These are phyloP conservation scores for Cepaea hortensis DNA, from an alignment of 2,888 invertebrate species.

Conservation along the genomic window DNA sequence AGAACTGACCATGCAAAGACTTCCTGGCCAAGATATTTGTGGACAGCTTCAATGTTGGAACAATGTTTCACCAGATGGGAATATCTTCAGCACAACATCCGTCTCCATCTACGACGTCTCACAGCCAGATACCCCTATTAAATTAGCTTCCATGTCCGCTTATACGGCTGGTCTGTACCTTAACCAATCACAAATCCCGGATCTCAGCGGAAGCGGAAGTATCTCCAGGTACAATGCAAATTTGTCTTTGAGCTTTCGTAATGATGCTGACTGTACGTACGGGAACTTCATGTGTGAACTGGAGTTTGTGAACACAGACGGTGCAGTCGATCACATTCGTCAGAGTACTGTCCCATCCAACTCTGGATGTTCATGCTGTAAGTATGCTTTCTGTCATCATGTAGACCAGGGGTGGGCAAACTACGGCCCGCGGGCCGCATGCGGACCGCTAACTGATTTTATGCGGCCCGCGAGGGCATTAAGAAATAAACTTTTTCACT, in stretches of 20 bases:
- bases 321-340: background rate
- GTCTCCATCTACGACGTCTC: slow-evolving; percentile 2
- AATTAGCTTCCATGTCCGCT: background rate
- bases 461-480: no score
- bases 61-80: background rate
- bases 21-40: background rate
- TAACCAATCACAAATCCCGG: background rate
- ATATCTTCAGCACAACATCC: background rate
- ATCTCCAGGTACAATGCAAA: slow-evolving; percentile 21
- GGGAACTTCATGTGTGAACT: slow-evolving; percentile 23
- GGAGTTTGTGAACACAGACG: background rate
- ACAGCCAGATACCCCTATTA: background rate
- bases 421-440: no score
- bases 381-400: background rate
- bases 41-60: background rate
- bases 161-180: background rate
- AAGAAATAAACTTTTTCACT: no score
- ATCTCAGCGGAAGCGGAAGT: slow-evolving; percentile 5
- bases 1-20: background rate
- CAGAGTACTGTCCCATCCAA: background rate
- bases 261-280: background rate
- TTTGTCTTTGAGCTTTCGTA: slow-evolving; percentile 1
- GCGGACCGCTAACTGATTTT: no score
- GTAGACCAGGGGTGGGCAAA: background rate
- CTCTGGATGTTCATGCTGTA: no score